Conservation (phyloP, 2,113 vertebrate genomes). For the Pogonocichla stellata region DNA sequence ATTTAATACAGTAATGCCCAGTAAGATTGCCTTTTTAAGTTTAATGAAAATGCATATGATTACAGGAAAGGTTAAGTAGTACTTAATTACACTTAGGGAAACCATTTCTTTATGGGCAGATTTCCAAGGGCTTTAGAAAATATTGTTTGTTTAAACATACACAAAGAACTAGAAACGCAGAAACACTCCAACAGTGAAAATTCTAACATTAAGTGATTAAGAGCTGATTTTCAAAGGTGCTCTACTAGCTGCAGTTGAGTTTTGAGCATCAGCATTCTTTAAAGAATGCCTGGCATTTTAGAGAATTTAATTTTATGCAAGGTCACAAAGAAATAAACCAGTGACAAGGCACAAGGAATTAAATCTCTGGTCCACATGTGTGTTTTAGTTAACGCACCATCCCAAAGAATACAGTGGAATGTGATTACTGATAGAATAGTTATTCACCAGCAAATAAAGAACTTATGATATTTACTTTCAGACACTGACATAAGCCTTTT, state of each 20-base stretch:
- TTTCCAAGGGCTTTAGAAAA: not conserved
- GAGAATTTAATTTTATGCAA: not conserved
- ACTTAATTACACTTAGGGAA: not conserved
- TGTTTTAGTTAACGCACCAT: not conserved
- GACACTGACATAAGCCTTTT: not conserved
- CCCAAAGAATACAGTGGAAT: not conserved
- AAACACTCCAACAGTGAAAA: not conserved
- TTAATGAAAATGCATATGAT: not conserved
- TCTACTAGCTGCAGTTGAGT: not conserved
- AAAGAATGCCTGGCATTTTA: not conserved
- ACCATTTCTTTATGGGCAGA: not conserved
- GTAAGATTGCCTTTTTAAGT: not conserved
- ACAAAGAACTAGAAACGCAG: not conserved
- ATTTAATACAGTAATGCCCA: slow-evolving; percentile 29
- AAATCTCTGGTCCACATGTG: not conserved
- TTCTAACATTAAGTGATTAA: not conserved
- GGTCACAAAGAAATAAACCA: not conserved
- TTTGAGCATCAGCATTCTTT: not conserved
- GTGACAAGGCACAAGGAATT: not conserved
- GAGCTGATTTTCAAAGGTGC: not conserved
- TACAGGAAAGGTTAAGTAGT: not conserved
- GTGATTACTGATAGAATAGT: not conserved
- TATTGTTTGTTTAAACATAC: not conserved
- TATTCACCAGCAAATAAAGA: not conserved
- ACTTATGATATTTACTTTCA: not conserved